Evolutionary conservation across 1,140 invertebrate species (phyloP), one percentile per base, ranked within the genome.

Genomic region (Drosophila neocordata): DNA sequence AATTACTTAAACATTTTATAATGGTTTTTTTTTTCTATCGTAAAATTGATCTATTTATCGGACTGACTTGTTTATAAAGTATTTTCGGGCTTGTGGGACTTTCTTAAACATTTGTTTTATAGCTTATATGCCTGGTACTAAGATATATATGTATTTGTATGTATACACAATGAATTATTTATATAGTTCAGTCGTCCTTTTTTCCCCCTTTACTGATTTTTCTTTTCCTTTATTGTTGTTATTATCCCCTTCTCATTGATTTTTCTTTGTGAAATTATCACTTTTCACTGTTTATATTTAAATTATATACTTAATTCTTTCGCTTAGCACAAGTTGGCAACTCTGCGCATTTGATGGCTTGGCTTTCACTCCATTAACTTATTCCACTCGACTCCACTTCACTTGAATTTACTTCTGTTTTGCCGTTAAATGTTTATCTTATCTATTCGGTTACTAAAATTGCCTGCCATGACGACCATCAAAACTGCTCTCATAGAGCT

Each of bases 401-500:
- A 24, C 22, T 24, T 24, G 22, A 24, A 24, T 24, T 24, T 24
- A 24, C 22, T 24, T 24, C 22, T 44, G 15, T 20, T 20, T 9
- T 5, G 41, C 15, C 41, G 41, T 15, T 15, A 56, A 38, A 63
- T 62, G 27, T 69, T n/a, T n/a, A 31, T 57, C 55, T 44, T 65
- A 65, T 27, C 62, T 64, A 38, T 56, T 64, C 51, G 35, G 24
- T 34, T 11, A 64, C 95, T 94, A 97, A 92, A 96, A 96, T 91
- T 96, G 95, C 92, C 96, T 95, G 84, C 95, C 95, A 92, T 96
- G 94, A 59, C 93, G 91, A 90, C 94, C 93, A 51, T 93, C 92
- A 74, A 93, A 96, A 76, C 95, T 95, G 73, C 94, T 93, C 90
- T 97, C 96, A 92, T 97, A 97, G 69, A 97, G 93, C 93, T 97